Percentiles rank a stretch among this genome's conserved stretches.
Conservation (phyloP, 2,797 vertebrate genomes). For the Yasuhikotakia modesta region DNA sequence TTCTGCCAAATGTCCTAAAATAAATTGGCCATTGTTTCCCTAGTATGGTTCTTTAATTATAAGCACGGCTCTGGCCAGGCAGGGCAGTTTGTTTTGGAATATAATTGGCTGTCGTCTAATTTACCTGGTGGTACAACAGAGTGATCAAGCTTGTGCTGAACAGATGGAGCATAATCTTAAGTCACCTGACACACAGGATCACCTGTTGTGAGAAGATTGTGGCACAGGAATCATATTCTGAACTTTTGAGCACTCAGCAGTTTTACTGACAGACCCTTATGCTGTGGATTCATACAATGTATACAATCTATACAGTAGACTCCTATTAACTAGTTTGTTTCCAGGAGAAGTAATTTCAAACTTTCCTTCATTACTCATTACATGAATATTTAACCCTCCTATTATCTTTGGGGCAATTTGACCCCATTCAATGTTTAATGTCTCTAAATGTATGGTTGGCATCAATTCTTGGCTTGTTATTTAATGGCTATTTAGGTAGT, state of each 20-base stretch:
- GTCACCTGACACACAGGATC: conserved; percentile 40
- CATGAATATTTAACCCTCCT: not conserved
- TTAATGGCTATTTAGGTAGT: no score
- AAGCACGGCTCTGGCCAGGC: conserved; percentile 12
- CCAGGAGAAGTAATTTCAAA: conserved; percentile 11
- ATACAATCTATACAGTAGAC: not conserved
- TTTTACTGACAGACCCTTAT: not conserved
- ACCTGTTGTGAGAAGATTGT: conserved; percentile 17
- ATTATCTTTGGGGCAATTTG: no score
- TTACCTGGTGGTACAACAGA: conserved; percentile 8
- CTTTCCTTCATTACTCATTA: not conserved
- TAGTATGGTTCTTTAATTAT: conserved; percentile 49
- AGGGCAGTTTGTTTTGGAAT: conserved; percentile 23
- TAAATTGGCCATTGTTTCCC: conserved; percentile 48
- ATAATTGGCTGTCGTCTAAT: conserved; percentile 44
- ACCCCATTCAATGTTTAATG: no score
- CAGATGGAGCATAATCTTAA: conserved; percentile 38
- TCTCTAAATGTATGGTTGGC: no score
- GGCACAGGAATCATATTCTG: conserved; percentile 13
- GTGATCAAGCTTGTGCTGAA: conserved; percentile 33
- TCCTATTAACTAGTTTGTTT: not conserved
- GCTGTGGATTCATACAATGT: no score
- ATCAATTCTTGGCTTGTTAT: no score
- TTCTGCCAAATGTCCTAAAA: conserved; percentile 47
- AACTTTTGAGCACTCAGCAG: conserved; percentile 20